Evolutionary conservation across 2,888 invertebrate genomes (phyloP).

Genomic region (Amblyteles armatorius): DNA sequence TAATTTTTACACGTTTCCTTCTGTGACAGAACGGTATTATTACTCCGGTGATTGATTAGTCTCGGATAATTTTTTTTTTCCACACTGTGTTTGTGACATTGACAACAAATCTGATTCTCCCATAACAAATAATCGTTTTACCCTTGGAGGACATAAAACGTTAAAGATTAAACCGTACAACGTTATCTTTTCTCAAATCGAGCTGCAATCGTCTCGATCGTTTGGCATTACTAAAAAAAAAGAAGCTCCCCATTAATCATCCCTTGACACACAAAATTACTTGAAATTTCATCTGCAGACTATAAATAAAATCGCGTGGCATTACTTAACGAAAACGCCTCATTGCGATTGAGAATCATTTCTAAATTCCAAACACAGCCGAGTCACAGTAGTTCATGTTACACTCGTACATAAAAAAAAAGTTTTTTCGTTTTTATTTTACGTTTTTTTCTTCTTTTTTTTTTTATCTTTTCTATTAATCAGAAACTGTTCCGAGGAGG

Average conservation of each 20-base stretch:
- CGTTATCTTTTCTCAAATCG: conserved; percentile 14
- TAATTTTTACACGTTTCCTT: not conserved
- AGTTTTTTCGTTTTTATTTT: conserved; percentile 16
- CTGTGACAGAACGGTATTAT: no score
- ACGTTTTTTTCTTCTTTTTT: conserved; percentile 37
- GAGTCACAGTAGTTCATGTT: conserved; percentile 22
- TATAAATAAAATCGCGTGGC: not conserved
- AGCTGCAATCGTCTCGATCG: conserved; percentile 16
- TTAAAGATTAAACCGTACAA: not conserved
- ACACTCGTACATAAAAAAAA: not conserved
- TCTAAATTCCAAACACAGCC: not conserved
- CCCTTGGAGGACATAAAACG: not conserved
- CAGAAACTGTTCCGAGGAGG: conserved; percentile 82
- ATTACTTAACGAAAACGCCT: not conserved
- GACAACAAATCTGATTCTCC: not conserved
- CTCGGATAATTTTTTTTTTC: not conserved
- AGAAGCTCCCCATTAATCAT: not conserved
- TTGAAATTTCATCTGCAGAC: not conserved
- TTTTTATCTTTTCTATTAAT: conserved; percentile 42
- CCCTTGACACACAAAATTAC: not conserved
- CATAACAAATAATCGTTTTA: not conserved
- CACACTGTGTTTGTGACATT: not conserved
- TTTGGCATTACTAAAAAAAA: conserved; percentile 26
- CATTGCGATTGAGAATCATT: conserved; percentile 1
- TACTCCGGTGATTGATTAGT: not conserved